These are phyloP conservation scores for Berghia stephanieae DNA, from an alignment of 1,140 invertebrate species.

Conservation along the genomic window DNA sequence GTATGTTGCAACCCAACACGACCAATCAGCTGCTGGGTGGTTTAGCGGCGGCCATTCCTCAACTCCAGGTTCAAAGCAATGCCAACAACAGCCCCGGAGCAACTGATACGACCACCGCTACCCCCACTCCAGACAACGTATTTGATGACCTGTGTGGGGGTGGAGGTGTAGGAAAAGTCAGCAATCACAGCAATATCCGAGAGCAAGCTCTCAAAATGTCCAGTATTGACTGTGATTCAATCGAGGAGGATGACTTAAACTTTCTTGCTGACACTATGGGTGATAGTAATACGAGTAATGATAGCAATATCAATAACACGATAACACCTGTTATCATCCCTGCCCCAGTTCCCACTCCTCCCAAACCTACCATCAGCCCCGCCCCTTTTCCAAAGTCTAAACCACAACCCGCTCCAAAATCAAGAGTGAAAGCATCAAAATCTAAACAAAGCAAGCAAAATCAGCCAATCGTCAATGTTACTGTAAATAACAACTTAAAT, in stretches of 20 bases:
- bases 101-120: no score
- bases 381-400: not conserved
- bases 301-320: no score
- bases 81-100: not conserved
- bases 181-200: constrained; percentile 1
- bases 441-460: not conserved
- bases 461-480: not conserved
- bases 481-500: constrained; percentile 5
- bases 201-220: constrained; percentile 27
- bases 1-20: not conserved
- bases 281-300: no score
- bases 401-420: not conserved
- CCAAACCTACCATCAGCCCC: not conserved
- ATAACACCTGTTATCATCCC: not conserved
- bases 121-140: constrained; percentile 16
- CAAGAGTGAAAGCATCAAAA: not conserved
- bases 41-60: constrained; percentile 1
- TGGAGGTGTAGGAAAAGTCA: constrained; percentile 18
- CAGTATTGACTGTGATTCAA: constrained; percentile 18
- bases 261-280: no score
- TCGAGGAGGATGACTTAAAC: constrained; percentile 25
- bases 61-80: constrained; percentile 19
- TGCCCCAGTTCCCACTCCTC: not conserved
- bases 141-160: not conserved
- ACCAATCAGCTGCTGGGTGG: constrained; percentile 21